Evolutionary conservation across 2,113 vertebrate genomes (phyloP).

Genomic region (Phrynosoma platyrhinos): DNA sequence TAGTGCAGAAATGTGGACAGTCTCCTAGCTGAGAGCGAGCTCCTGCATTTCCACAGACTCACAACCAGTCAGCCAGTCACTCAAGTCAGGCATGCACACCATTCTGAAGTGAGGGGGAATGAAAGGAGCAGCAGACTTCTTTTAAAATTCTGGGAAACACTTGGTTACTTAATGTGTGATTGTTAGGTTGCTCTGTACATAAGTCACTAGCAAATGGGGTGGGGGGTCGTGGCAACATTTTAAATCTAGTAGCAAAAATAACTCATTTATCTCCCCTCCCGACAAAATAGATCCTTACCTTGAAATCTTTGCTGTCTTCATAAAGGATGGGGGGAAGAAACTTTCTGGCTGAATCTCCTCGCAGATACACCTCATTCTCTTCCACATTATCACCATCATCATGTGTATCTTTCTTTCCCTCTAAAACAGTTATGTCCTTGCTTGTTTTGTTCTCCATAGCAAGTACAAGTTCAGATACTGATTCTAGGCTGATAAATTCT

Average conservation of each 20-base stretch:
- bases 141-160: not conserved
- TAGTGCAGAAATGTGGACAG: not conserved
- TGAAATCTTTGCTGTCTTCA: slow-evolving; percentile 72
- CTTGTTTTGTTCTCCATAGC: slow-evolving; percentile 11
- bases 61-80: too few species aligned
- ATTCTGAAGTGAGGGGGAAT: too few species aligned
- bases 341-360: not conserved
- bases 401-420: slow-evolving; percentile 16
- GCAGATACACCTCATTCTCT: slow-evolving; percentile 19
- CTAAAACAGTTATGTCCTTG: not conserved
- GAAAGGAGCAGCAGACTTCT: not conserved
- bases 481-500: not conserved
- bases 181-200: not conserved
- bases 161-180: not conserved
- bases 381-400: not conserved
- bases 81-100: too few species aligned
- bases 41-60: too few species aligned
- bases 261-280: not conserved
- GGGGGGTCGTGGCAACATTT: not conserved
- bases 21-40: not conserved
- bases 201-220: too few species aligned
- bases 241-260: not conserved
- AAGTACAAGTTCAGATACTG: not conserved
- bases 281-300: slow-evolving; percentile 65
- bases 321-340: slow-evolving; percentile 50